phyloP scores from a whole-genome alignment of 1,140 invertebrate genomes.

The Atta texana region DNA sequence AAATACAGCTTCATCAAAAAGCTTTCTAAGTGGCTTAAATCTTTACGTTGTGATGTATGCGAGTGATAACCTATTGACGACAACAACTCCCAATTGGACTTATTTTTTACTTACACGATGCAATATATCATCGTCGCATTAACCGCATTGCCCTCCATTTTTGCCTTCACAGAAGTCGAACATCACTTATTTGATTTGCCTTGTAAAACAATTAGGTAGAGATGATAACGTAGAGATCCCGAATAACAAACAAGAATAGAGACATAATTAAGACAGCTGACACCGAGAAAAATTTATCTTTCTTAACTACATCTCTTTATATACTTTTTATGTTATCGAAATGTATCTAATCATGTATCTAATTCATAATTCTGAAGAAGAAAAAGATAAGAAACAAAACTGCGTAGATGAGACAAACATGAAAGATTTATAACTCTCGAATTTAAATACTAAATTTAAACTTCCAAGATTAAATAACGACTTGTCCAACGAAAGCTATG shows the following conservation, averaged over 20 bases:
- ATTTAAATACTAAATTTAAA: background rate
- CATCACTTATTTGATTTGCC: slow-evolving; percentile 66
- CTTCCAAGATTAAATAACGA: background rate
- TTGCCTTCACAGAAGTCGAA: slow-evolving; percentile 60
- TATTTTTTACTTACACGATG: slow-evolving; percentile 23
- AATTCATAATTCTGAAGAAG: background rate
- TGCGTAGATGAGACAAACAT: background rate
- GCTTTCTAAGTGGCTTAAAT: background rate
- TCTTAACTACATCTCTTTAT: background rate
- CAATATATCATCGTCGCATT: slow-evolving; percentile 38
- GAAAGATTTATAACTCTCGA: background rate
- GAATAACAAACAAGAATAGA: slow-evolving; percentile 21
- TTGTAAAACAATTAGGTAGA: slow-evolving; percentile 54
- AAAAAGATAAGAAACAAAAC: background rate
- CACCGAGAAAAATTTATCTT: background rate
- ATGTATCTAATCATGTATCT: too few relatives aligned
- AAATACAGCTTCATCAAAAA: background rate
- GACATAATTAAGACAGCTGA: slow-evolving; percentile 43
- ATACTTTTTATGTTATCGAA: background rate
- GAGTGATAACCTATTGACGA: slow-evolving; percentile 15
- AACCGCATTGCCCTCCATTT: slow-evolving; percentile 44
- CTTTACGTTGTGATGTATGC: background rate
- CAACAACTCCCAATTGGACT: slow-evolving; percentile 30
- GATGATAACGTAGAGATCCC: slow-evolving; percentile 23
- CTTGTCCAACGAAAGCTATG: background rate